Evolutionary conservation across 2,888 invertebrate genomes (phyloP).

Genomic region (Phortica magna): DNA sequence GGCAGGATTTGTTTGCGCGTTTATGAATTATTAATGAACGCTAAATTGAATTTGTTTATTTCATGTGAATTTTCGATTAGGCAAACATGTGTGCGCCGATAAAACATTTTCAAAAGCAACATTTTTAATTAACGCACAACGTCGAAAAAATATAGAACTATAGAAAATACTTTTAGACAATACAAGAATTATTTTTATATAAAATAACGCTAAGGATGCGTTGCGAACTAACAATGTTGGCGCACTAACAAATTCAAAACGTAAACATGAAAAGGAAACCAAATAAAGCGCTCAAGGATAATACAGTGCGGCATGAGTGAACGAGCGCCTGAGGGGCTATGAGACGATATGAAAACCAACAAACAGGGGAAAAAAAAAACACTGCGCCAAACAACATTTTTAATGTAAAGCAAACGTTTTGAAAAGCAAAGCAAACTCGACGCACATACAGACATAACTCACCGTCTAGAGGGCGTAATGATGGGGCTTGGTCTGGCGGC

Average conservation of each 20-base stretch:
- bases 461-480: conserved; percentile 3
- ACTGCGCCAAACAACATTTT: conserved; percentile 27
- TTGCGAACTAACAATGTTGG: conserved; percentile 18
- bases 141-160: background rate
- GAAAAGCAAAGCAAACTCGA: conserved; percentile 31
- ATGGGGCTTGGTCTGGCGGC: background rate
- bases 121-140: background rate
- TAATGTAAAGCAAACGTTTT: conserved; percentile 46
- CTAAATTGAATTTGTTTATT: conserved; percentile 8
- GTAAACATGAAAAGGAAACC: conserved; percentile 56
- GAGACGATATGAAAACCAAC: conserved; percentile 1
- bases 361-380: background rate
- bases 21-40: conserved; percentile 30
- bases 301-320: conserved; percentile 22
- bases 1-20: background rate
- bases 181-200: too few species aligned
- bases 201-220: background rate
- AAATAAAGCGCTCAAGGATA: conserved; percentile 45
- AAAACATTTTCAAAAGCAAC: background rate
- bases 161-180: too few species aligned
- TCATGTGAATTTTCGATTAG: conserved; percentile 16
- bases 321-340: conserved; percentile 29
- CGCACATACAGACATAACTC: too few species aligned
- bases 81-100: conserved; percentile 11
- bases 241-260: conserved; percentile 19